A percentile compares a stretch with the other conserved stretches of the same genome.
Conservation (phyloP, 2,888 invertebrate genomes). For the Carpatolechia fugitivella region DNA sequence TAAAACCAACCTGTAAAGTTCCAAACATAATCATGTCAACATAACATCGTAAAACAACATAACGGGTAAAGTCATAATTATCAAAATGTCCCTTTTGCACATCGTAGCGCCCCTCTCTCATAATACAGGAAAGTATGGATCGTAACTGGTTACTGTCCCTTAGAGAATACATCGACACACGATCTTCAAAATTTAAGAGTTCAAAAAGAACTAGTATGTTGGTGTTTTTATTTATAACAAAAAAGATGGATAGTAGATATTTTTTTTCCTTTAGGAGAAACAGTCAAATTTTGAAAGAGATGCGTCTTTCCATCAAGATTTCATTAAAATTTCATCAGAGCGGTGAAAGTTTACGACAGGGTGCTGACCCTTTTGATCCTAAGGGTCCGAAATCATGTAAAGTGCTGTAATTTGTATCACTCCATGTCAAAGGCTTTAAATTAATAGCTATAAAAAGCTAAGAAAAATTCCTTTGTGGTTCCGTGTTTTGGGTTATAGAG, state of each 20-base stretch:
- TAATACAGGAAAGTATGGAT: not conserved
- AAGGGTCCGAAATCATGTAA: slow-evolving; percentile 4
- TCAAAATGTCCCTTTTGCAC: not conserved
- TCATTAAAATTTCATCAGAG: slow-evolving; percentile 2
- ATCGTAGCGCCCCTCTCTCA: not conserved
- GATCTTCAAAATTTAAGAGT: not conserved
- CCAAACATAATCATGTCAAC: not conserved
- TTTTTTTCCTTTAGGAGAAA: too few species aligned
- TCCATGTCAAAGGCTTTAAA: slow-evolving; percentile 40
- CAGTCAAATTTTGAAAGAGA: too few species aligned
- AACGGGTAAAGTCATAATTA: not conserved
- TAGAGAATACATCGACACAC: not conserved
- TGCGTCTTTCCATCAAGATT: not conserved
- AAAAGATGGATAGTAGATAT: too few species aligned
- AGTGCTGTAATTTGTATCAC: slow-evolving; percentile 28
- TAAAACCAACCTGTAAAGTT: too few species aligned
- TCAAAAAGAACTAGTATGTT: too few species aligned
- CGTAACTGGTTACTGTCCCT: not conserved
- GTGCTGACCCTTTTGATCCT: not conserved
- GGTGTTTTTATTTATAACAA: too few species aligned
- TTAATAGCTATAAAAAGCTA: slow-evolving; percentile 39
- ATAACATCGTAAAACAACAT: not conserved
- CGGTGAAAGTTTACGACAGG: not conserved
- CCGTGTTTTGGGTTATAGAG: slow-evolving; percentile 31
- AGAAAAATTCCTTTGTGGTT: slow-evolving; percentile 30